These are phyloP conservation scores for Hemicrepidius hirtus DNA, from an alignment of 2,888 invertebrate genomes.

Conservation along the genomic window DNA sequence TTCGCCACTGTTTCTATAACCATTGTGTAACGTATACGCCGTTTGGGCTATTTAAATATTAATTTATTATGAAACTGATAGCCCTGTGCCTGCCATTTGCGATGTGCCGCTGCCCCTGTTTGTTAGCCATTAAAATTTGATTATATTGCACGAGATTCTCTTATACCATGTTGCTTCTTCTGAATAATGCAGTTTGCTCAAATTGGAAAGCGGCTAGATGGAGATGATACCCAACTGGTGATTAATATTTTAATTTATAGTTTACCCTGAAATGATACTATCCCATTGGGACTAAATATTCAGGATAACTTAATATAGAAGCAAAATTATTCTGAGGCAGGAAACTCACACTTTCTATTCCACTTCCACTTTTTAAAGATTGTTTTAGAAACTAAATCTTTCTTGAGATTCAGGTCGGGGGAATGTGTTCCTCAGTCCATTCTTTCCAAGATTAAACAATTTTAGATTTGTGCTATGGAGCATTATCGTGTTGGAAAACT, in stretches of 20 bases:
- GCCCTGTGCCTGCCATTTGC: constrained; percentile 36
- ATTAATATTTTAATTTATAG: background rate
- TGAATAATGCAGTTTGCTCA: constrained; percentile 7
- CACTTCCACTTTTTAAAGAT: too few species aligned
- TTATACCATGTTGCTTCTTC: constrained; percentile 4
- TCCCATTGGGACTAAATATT: too few species aligned
- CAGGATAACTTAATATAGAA: too few species aligned
- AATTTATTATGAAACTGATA: constrained; percentile 55
- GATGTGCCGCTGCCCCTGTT: constrained; percentile 9
- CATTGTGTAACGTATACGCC: constrained; percentile 49
- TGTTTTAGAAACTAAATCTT: too few species aligned
- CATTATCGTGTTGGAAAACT: too few species aligned
- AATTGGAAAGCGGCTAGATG: constrained; percentile 5
- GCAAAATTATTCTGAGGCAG: too few species aligned
- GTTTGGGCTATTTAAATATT: constrained; percentile 52
- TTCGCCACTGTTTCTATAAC: constrained; percentile 42
- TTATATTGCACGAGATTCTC: constrained; percentile 15
- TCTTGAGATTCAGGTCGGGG: too few species aligned
- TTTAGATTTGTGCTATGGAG: too few species aligned
- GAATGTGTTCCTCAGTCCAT: too few species aligned
- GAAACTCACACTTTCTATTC: too few species aligned
- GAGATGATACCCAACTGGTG: background rate
- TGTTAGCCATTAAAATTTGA: constrained; percentile 15
- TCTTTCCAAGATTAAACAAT: too few species aligned
- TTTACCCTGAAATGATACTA: too few species aligned